Evolutionary conservation across 1,140 invertebrate species (phyloP), one percentile per base, ranked within the genome.

Genomic region (Thaumatotibia leucotreta): DNA sequence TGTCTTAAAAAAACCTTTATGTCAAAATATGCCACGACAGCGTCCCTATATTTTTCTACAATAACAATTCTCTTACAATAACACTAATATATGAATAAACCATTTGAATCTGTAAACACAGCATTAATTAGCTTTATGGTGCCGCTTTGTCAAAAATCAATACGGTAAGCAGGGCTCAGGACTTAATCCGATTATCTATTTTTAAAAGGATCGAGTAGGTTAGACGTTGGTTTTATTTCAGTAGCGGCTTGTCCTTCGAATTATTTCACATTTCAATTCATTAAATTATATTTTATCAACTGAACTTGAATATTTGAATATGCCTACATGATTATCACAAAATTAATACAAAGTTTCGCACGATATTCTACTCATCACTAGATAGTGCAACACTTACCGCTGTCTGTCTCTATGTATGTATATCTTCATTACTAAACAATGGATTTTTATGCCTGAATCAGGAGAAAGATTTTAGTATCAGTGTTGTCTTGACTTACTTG

Each of bases 101-200:
- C n/a, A n/a, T 45, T 45, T 1, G n/a, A 45, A 45, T 45, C 29
- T 27, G 23, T 58, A 58, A 27, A 58, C 14, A 31, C 29, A 58
- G 24, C 4, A 24, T 27, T 58, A 29, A 58, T 58, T 58, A 58
- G 24, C 14, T 6, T 27, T 27, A 24, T 52, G 23, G 50, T 11
- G 29, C 4, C 29, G 14, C 11, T 31, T 58, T 24, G 23, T 27
- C 27, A n/a, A 58, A 58, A 58, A 58, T 58, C 52, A 58, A 58
- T 58, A 58, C 24, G n/a, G 24, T 58, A 31, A 58, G 52, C 52
- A 27, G 39, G 39, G 52, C 52, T 58, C 52, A 58, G 52, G 52
- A 58, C 52, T n/a, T 58, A 58, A 58, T 27, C 52, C 52, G 52
- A 58, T 58, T 58, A 58, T 27, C 52, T 58, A 58, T 58, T 58